A percentile compares a stretch with the other conserved stretches of the same genome.
These are phyloP conservation scores for Epinotia nisella DNA, from an alignment of 2,888 invertebrate species.

Conservation along the genomic window DNA sequence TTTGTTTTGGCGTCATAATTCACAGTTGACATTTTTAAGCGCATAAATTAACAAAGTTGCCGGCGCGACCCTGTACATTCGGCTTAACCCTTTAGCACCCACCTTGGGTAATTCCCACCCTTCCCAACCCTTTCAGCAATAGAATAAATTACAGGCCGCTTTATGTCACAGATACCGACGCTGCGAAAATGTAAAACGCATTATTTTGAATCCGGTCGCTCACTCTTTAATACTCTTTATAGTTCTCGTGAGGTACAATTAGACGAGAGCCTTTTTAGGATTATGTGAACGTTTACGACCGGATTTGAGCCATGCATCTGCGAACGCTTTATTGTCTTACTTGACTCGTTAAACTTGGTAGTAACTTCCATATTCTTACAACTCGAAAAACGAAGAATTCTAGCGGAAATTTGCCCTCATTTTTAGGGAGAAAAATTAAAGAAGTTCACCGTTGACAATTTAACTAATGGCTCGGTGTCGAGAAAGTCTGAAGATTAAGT, in stretches of 20 bases:
- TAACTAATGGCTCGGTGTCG: conserved; percentile 35
- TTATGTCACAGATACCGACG: conserved; percentile 83
- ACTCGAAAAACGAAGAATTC: neutral
- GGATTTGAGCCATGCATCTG: conserved; percentile 66
- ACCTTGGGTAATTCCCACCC: conserved; percentile 85
- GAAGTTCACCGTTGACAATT: conserved; percentile 31
- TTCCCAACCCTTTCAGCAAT: conserved; percentile 84
- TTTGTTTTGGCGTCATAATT: conserved; percentile 84
- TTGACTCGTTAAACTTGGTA: conserved; percentile 47
- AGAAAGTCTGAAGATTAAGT: conserved; percentile 38
- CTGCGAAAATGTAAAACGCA: conserved; percentile 83
- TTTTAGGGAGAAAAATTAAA: conserved; percentile 28
- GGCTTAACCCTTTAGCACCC: conserved; percentile 85
- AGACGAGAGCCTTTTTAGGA: conserved; percentile 79
- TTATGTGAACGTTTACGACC: conserved; percentile 72
- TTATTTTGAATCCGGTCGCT: conserved; percentile 84
- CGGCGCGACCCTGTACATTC: conserved; percentile 82
- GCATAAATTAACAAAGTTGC: conserved; percentile 85
- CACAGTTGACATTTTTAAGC: conserved; percentile 85
- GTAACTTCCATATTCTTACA: conserved; percentile 33
- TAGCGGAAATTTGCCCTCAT: conserved; percentile 15
- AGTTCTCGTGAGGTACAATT: conserved; percentile 80
- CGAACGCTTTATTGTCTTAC: conserved; percentile 49
- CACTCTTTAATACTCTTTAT: conserved; percentile 71
- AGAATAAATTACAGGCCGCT: conserved; percentile 85